Evolutionary conservation across 2,888 invertebrate genomes (phyloP), one percentile per base, ranked within the genome.

Genomic region (Petrolisthes cinctipes): DNA sequence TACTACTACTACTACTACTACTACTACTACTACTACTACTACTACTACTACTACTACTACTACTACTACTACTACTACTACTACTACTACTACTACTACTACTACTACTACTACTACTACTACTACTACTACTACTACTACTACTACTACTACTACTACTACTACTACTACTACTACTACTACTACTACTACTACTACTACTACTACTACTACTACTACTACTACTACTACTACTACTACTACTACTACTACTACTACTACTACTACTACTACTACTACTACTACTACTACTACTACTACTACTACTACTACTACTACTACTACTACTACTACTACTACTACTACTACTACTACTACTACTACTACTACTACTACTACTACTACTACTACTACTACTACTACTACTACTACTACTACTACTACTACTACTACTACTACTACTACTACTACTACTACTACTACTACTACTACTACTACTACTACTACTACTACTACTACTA

Each of bases 1-100:
- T n/a, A n/a, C n/a, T n/a, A n/a, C n/a, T 61, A 61, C 61, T 61
- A 61, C 61, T 61, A 61, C 61, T 61, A 61, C 61, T 61, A 61
- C 61, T 61, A 61, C 61, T 61, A 61, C 61, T 61, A 61, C 61
- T 61, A 61, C 61, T 61, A 61, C 61, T 61, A 61, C 61, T 61
- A 61, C 61, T 61, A 61, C 61, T 61, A 61, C 61, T 61, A 61
- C 61, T 61, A 61, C 61, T 61, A 61, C 61, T 61, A 61, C 61
- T 61, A 61, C 61, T 61, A 61, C 61, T 61, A 61, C 61, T 61
- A 61, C 61, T 61, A 61, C 61, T 61, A 61, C 61, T 61, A 61
- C 61, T 61, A 9, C 61, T 61, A 9, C 61, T 61, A 9, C 61
- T 61, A 9, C 61, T 61, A 61, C 61, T 61, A 61, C 61, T 61